Conservation (phyloP, 2,113 vertebrate species). For the Notechis scutatus region DNA sequence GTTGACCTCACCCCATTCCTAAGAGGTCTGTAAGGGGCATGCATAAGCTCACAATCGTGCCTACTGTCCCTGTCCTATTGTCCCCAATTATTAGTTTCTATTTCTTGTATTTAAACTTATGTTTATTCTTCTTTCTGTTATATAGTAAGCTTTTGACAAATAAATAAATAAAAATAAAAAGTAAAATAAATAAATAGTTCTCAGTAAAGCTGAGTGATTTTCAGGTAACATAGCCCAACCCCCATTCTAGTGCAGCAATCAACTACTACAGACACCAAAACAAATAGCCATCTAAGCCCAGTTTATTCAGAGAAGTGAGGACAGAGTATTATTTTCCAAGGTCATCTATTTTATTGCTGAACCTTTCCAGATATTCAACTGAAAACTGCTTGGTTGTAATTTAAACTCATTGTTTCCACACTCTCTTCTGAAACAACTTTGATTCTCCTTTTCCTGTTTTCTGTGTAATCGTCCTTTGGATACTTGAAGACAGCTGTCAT, state of each 20-base stretch:
- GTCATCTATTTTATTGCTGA: background rate
- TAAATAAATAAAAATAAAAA: no score
- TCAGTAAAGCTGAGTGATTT: slow-evolving; percentile 46
- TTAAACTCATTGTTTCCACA: background rate
- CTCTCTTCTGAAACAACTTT: background rate
- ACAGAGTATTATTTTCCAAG: background rate
- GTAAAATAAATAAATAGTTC: background rate
- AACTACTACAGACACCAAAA: background rate
- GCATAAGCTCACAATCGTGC: no score
- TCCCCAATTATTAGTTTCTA: no score
- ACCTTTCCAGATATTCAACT: background rate
- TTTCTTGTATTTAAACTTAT: no score
- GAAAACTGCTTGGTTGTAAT: background rate
- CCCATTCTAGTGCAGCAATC: background rate
- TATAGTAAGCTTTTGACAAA: no score
- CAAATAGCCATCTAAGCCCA: background rate
- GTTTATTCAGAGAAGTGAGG: background rate
- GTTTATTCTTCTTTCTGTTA: no score
- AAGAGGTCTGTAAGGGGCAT: no score
- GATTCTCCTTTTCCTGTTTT: background rate
- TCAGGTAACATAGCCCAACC: no score
- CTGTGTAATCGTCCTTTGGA: background rate
- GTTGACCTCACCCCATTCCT: no score
- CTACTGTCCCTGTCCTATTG: no score
- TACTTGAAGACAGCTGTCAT: background rate